Conservation (phyloP, 2,888 invertebrate species). For the Andrena praecox region DNA sequence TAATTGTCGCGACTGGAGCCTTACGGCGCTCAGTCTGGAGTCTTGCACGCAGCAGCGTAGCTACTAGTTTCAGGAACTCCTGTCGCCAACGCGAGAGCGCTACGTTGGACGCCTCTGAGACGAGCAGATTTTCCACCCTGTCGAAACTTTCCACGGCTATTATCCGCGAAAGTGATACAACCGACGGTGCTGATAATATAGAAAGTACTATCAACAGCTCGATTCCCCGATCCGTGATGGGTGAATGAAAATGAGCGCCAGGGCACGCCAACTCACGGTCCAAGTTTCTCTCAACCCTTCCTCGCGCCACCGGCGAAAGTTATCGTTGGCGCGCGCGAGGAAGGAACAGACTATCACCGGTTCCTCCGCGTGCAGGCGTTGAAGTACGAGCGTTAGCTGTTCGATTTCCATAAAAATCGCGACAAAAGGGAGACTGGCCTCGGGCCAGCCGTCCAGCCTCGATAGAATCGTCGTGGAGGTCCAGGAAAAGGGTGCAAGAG, state of each 20-base stretch:
- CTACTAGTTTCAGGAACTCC: neutral
- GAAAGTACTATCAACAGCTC: constrained; percentile 6
- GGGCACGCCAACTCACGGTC: neutral
- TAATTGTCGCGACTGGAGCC: constrained; percentile 34
- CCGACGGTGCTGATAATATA: neutral
- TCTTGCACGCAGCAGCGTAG: neutral
- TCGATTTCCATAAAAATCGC: constrained; percentile 55
- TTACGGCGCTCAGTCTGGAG: neutral
- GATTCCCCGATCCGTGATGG: constrained; percentile 4
- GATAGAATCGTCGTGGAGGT: neutral
- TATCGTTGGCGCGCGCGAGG: constrained; percentile 15
- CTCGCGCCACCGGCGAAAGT: neutral
- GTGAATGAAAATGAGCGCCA: constrained; percentile 34
- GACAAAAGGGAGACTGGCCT: constrained; percentile 44
- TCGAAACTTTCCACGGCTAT: constrained; percentile 10
- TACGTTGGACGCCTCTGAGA: neutral
- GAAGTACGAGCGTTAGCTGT: constrained; percentile 12
- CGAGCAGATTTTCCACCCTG: neutral
- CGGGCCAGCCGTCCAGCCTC: constrained; percentile 21
- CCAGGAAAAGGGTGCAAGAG: constrained; percentile 30
- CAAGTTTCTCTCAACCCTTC: constrained; percentile 23
- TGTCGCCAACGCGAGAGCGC: neutral
- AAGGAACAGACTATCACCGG: constrained; percentile 18
- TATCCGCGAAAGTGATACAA: neutral
- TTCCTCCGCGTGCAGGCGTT: neutral